phyloP scores from a whole-genome alignment of 30 jellyfish, hydroid and myxozoan species.

The Aurelia sp. region DNA sequence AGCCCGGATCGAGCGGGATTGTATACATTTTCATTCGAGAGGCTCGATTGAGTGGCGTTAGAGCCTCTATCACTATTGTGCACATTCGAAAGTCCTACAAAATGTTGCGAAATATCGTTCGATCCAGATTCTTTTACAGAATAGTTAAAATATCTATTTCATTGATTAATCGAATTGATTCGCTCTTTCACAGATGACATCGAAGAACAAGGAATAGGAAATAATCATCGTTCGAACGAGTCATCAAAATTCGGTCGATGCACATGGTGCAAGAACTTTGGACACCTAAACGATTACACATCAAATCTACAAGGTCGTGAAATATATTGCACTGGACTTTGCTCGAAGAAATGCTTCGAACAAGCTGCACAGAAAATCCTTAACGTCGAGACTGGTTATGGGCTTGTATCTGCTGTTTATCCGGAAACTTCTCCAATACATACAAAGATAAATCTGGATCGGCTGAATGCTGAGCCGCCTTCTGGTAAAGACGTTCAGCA shows the following conservation, averaged over 20 bases:
- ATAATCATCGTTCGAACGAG: too few relatives aligned
- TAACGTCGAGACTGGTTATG: slow-evolving; percentile 80
- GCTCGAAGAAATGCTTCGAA: slow-evolving; percentile 84
- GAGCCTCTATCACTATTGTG: too few relatives aligned
- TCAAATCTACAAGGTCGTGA: slow-evolving; percentile 77
- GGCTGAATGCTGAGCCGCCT: slow-evolving; percentile 4
- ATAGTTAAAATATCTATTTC: too few relatives aligned
- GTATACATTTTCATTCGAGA: too few relatives aligned
- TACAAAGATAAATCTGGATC: slow-evolving; percentile 13
- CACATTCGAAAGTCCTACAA: too few relatives aligned
- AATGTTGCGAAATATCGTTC: too few relatives aligned
- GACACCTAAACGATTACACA: slow-evolving; percentile 65
- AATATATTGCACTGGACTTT: slow-evolving; percentile 86
- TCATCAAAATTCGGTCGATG: slow-evolving; percentile 66
- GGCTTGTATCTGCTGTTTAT: slow-evolving; percentile 2
- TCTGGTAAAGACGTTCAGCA: not conserved
- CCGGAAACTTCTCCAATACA: slow-evolving; percentile 38
- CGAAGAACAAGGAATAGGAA: too few relatives aligned
- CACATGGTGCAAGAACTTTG: slow-evolving; percentile 74
- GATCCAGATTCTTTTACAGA: too few relatives aligned
- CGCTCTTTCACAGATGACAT: too few relatives aligned
- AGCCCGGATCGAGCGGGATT: too few relatives aligned
- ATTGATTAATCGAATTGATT: too few relatives aligned
- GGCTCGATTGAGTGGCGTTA: too few relatives aligned
- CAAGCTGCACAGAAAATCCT: slow-evolving; percentile 80